Conservation (phyloP, 2,113 vertebrate species). For the Ammodramus savannarum region DNA sequence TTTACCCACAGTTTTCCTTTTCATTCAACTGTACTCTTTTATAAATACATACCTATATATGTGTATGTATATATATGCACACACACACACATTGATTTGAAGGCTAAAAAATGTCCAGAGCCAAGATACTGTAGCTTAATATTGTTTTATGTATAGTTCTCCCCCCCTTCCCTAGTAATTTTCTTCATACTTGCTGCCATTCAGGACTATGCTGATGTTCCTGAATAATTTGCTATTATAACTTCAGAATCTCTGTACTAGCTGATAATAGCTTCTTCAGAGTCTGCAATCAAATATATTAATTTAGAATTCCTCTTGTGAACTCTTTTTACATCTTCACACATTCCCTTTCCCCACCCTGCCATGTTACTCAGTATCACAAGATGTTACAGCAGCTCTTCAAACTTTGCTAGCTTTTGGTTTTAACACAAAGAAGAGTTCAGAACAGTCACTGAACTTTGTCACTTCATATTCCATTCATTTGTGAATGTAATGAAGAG, state of each 20-base stretch:
- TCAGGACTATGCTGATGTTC: not conserved
- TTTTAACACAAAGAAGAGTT: not conserved
- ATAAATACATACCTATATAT: not conserved
- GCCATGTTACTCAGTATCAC: not conserved
- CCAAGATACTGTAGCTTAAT: not conserved
- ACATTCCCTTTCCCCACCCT: not conserved
- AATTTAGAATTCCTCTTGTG: not conserved
- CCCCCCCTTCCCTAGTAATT: not conserved
- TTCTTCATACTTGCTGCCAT: not conserved
- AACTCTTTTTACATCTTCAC: not conserved
- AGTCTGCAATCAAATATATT: not conserved
- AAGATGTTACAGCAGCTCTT: not conserved
- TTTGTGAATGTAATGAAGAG: not conserved
- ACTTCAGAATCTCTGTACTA: not conserved
- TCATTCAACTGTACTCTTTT: not conserved
- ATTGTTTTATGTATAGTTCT: not conserved
- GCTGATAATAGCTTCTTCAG: not conserved
- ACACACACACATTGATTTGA: not conserved
- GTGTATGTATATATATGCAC: fast-evolving
- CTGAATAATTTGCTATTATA: not conserved
- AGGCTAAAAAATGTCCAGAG: not conserved
- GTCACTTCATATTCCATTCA: not conserved
- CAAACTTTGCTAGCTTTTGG: not conserved
- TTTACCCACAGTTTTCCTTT: not conserved
- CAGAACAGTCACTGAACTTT: not conserved